Evolutionary conservation across 2,888 invertebrate genomes (phyloP), one percentile per base, ranked within the genome.

Genomic region (Heterodera filipjevi): DNA sequence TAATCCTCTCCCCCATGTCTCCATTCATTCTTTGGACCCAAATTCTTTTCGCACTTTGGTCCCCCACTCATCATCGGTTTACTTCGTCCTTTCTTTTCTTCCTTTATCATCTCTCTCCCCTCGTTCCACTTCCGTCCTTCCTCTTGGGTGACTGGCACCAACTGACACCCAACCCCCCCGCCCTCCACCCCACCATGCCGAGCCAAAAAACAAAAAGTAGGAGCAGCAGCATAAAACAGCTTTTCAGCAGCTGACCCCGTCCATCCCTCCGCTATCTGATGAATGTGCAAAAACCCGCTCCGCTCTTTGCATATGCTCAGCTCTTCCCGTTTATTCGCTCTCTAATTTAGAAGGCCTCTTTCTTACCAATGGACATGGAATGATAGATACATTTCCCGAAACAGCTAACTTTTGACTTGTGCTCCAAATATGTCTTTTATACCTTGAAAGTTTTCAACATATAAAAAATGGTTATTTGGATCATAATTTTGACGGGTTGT

Each of bases 101-200:
- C 22, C n/a, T 59, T 59, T 59, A 59, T 59, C 27, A 59, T n/a
- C n/a, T 59, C 59, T n/a, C 59, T n/a, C 59, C n/a, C 59, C 59
- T n/a, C 59, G 49, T 22, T 39, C 49, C 49, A 14, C 49, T 49
- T 49, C 49, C 49, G 49, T 49, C 49, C 49, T 49, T 49, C 3
- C 49, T 16, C 49, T 19, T 49, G 3, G 59, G 59, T 10, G 59
- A 59, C 59, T 27, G 59, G n/a, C 59, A 59, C 59, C 59, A 59
- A 59, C n/a, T n/a, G 59, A n/a, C 59, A 59, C 59, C 59, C 8
- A 39, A 39, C n/a, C 22, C 27, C 59, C 59, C n/a, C n/a, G 2
- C n/a, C 59, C 59, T n/a, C 27, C 8, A 0, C 59, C 59, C 59
- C 27, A 6, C 59, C 59, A 2, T 59, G 59, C 49, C 49, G 19